Conservation (phyloP, 1,140 invertebrate species). For the Drosophila pectinifera region DNA sequence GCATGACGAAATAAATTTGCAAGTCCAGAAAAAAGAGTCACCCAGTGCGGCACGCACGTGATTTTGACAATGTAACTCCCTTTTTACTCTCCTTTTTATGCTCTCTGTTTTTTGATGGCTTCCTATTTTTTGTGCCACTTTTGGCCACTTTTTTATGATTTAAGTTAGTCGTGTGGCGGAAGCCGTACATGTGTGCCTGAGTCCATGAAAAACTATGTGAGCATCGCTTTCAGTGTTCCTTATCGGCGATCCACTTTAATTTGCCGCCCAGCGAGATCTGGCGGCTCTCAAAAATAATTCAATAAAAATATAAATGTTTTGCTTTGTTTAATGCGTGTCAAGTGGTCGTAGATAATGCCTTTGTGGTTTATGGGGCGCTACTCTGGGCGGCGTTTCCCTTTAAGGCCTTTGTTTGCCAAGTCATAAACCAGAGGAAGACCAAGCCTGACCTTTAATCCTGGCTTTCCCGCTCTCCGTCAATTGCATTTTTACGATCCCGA, state of each 20-base stretch:
- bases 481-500: conserved; percentile 71
- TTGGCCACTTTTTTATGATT: conserved; percentile 55
- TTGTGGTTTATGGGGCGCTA: conserved; percentile 73
- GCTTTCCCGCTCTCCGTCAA: conserved; percentile 43
- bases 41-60: conserved; percentile 66
- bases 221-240: conserved; percentile 47
- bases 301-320: conserved; percentile 35
- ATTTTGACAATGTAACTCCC: conserved; percentile 71
- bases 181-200: conserved; percentile 19
- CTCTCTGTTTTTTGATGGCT: conserved; percentile 30
- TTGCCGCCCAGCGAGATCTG: conserved; percentile 14
- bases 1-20: conserved; percentile 70
- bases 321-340: conserved; percentile 77
- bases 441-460: conserved; percentile 17
- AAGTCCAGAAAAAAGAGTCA: conserved; percentile 43
- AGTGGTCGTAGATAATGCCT: conserved; percentile 73
- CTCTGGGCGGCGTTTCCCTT: conserved; percentile 31
- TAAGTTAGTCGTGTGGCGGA: conserved; percentile 48
- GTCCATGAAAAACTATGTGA: conserved; percentile 23
- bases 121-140: conserved; percentile 36
- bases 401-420: conserved; percentile 39
- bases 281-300: conserved; percentile 27
- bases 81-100: conserved; percentile 17
- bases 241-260: conserved; percentile 53
- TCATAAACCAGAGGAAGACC: conserved; percentile 29